A percentile compares a stretch with the other conserved stretches of the same genome.
Conservation (phyloP, 2,888 invertebrate species). For the Ophraella communa region DNA sequence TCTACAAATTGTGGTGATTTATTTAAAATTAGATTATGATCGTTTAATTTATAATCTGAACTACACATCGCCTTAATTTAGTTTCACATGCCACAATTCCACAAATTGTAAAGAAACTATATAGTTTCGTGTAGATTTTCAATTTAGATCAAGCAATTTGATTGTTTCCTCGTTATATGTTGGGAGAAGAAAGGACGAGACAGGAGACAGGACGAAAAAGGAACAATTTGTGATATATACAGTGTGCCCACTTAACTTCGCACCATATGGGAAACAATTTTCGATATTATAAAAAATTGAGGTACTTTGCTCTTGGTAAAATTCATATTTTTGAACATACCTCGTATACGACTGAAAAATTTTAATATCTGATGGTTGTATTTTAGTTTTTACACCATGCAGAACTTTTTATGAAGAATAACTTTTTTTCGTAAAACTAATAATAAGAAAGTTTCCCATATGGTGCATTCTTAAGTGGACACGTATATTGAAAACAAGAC, state of each 20-base stretch:
- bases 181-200: neutral
- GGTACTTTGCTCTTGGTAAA: too few species aligned
- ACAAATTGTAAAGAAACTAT: slow-evolving; percentile 33
- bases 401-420: too few species aligned
- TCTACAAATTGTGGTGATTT: slow-evolving; percentile 20
- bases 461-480: too few species aligned
- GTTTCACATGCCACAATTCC: slow-evolving; percentile 32
- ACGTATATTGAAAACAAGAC: slow-evolving; percentile 22
- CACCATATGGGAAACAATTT: too few species aligned
- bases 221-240: slow-evolving; percentile 24
- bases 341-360: too few species aligned
- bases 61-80: slow-evolving; percentile 32
- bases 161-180: slow-evolving; percentile 38
- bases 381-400: too few species aligned
- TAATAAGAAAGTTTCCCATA: too few species aligned
- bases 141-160: slow-evolving; percentile 34
- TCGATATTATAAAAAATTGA: too few species aligned
- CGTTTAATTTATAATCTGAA: slow-evolving; percentile 27
- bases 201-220: neutral
- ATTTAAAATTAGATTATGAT: slow-evolving; percentile 22
- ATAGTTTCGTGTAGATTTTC: slow-evolving; percentile 35
- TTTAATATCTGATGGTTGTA: too few species aligned
- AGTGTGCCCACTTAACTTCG: too few species aligned
- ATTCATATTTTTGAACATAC: too few species aligned
- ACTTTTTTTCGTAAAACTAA: too few species aligned